Conservation (phyloP, 2,888 invertebrate genomes). For the Apocheima hispidaria region DNA sequence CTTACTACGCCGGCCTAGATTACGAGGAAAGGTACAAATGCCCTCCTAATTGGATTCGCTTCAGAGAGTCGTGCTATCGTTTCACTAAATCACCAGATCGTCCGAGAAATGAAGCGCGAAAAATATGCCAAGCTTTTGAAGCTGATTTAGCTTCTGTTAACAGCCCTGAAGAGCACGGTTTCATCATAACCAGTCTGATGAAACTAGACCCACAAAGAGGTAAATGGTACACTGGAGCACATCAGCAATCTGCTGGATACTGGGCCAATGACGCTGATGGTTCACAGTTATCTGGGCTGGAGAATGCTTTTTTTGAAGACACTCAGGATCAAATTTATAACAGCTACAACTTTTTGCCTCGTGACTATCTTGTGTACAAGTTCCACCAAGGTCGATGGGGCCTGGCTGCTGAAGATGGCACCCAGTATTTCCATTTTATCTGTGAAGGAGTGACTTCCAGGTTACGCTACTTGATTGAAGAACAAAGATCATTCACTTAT, state of each 20-base stretch:
- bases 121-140: conserved; percentile 93
- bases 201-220: conserved; percentile 94
- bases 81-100: conserved; percentile 95
- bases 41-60: conserved; percentile 95
- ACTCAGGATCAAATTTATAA: conserved; percentile 64
- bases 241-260: conserved; percentile 90
- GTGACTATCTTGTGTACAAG: conserved; percentile 93
- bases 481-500: conserved; percentile 93
- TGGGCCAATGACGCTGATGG: conserved; percentile 95
- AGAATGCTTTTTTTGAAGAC: conserved; percentile 93
- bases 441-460: conserved; percentile 94
- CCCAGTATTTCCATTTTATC: conserved; percentile 92
- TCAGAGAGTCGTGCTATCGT: conserved; percentile 93
- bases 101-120: conserved; percentile 92
- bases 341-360: conserved; percentile 83
- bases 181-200: conserved; percentile 93
- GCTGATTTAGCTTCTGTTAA: conserved; percentile 93
- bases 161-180: conserved; percentile 94
- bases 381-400: conserved; percentile 94
- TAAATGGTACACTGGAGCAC: conserved; percentile 94
- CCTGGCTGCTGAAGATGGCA: conserved; percentile 92
- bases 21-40: conserved; percentile 86
- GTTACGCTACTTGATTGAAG: conserved; percentile 89
- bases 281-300: conserved; percentile 91
- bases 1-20: conserved; percentile 76